These are phyloP conservation scores for Carassius auratus DNA, from an alignment of 2,113 vertebrate genomes.

Conservation along the genomic window DNA sequence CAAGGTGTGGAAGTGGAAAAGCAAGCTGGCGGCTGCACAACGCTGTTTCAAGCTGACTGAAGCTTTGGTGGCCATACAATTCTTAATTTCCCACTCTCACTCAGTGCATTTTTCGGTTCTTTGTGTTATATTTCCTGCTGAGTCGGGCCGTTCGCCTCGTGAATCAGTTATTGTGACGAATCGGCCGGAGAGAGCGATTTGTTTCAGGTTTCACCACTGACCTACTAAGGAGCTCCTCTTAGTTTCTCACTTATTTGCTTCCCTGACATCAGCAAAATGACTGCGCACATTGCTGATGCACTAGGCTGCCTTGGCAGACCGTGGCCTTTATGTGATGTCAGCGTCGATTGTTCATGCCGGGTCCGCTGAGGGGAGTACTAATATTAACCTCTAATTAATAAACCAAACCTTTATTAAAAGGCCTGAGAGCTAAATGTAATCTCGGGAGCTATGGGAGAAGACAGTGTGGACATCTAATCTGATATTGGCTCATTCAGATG, in stretches of 20 bases:
- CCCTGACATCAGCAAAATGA: slow-evolving; percentile 45
- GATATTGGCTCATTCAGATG: slow-evolving; percentile 12
- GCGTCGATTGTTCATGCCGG: slow-evolving; percentile 35
- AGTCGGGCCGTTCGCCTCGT: slow-evolving; percentile 22
- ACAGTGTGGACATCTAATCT: slow-evolving; percentile 23
- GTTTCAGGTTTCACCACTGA: slow-evolving; percentile 67
- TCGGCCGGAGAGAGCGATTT: slow-evolving; percentile 65
- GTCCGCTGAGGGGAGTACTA: slow-evolving; percentile 41
- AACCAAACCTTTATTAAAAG: slow-evolving; percentile 53
- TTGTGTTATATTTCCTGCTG: slow-evolving; percentile 57
- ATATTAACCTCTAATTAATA: slow-evolving; percentile 60
- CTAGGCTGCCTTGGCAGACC: slow-evolving; percentile 4
- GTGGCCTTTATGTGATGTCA: slow-evolving; percentile 28
- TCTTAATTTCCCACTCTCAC: slow-evolving; percentile 3
- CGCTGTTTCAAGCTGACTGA: not conserved
- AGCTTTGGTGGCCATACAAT: not conserved
- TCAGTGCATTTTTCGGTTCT: slow-evolving; percentile 1
- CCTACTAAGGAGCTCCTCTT: slow-evolving; percentile 66
- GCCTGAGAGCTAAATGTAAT: slow-evolving; percentile 46
- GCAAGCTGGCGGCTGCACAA: not conserved
- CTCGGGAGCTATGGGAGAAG: not conserved
- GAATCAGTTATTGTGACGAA: slow-evolving; percentile 72
- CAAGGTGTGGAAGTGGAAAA: slow-evolving; percentile 8
- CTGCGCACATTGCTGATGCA: slow-evolving; percentile 34
- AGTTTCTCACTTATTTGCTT: slow-evolving; percentile 38